Percentiles rank a stretch among this genome's conserved stretches.
These are phyloP conservation scores for Typhlomys cinereus DNA, from an alignment of 2,113 vertebrate genomes.

Conservation along the genomic window DNA sequence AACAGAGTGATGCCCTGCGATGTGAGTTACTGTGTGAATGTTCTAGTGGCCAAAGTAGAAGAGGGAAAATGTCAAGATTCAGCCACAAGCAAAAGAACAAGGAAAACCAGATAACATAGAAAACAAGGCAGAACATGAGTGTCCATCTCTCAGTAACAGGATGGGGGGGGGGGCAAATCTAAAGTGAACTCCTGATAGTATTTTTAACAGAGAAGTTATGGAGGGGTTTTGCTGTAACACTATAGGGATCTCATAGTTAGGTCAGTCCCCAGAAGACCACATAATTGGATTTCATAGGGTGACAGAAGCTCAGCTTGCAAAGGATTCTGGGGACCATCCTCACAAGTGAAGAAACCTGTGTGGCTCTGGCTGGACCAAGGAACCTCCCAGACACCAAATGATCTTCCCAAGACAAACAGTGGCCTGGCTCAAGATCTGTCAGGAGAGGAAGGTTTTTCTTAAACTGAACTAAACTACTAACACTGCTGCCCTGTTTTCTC, in stretches of 20 bases:
- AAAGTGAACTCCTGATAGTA: background rate
- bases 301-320: background rate
- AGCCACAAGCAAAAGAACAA: slow-evolving; percentile 64
- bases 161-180: slow-evolving; percentile 54
- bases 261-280: background rate
- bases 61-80: slow-evolving; percentile 45
- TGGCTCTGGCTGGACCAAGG: background rate
- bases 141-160: slow-evolving; percentile 74
- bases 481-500: background rate
- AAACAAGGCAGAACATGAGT: slow-evolving; percentile 80
- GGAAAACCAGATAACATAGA: slow-evolving; percentile 57
- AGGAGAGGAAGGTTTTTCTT: background rate
- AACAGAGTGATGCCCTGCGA: slow-evolving; percentile 83
- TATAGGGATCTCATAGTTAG: background rate
- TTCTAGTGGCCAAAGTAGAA: slow-evolving; percentile 81
- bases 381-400: background rate
- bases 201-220: background rate
- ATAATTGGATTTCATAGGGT: background rate
- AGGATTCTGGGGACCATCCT: background rate
- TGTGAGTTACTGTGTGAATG: slow-evolving; percentile 83
- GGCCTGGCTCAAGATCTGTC: background rate
- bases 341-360: background rate
- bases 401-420: background rate
- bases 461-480: background rate
- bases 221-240: background rate